Percentiles rank a stretch among this genome's conserved stretches.
Evolutionary conservation across 2,888 invertebrate species (phyloP).

Genomic region (Cataglyphis cursor): DNA sequence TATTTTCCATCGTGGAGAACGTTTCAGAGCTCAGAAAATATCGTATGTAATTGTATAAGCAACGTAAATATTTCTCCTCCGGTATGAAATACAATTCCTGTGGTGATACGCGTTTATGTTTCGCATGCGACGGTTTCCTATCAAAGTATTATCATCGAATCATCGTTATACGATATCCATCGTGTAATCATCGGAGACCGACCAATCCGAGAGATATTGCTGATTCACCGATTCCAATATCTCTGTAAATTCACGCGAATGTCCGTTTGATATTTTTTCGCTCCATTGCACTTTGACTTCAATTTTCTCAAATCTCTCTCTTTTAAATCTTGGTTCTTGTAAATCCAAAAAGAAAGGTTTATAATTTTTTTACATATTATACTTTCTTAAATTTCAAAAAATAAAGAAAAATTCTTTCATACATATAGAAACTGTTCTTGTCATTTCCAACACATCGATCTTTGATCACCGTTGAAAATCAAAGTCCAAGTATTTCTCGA

Average conservation of each 20-base stretch:
- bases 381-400: not conserved
- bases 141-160: conserved; percentile 45
- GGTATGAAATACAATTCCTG: conserved; percentile 25
- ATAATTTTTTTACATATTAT: not conserved
- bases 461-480: conserved; percentile 10
- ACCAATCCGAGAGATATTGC: conserved; percentile 21
- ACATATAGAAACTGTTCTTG: not conserved
- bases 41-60: conserved; percentile 41
- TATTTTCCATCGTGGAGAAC: conserved; percentile 7
- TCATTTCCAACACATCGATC: conserved; percentile 18
- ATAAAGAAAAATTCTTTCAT: conserved; percentile 11
- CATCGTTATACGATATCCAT: conserved; percentile 30
- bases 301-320: not conserved
- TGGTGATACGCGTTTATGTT: conserved; percentile 24
- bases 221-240: conserved; percentile 19
- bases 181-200: conserved; percentile 35
- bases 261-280: conserved; percentile 13
- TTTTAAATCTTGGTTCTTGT: not conserved
- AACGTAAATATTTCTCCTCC: conserved; percentile 29
- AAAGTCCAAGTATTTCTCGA: conserved; percentile 20
- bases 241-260: not conserved
- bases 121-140: conserved; percentile 32
- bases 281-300: not conserved
- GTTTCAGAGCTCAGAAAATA: not conserved
- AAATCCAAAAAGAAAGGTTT: not conserved